A percentile compares a stretch with the other conserved stretches of the same genome.
Evolutionary conservation across 2,888 invertebrate genomes (phyloP).

Genomic region (Metacarcinus magister): DNA sequence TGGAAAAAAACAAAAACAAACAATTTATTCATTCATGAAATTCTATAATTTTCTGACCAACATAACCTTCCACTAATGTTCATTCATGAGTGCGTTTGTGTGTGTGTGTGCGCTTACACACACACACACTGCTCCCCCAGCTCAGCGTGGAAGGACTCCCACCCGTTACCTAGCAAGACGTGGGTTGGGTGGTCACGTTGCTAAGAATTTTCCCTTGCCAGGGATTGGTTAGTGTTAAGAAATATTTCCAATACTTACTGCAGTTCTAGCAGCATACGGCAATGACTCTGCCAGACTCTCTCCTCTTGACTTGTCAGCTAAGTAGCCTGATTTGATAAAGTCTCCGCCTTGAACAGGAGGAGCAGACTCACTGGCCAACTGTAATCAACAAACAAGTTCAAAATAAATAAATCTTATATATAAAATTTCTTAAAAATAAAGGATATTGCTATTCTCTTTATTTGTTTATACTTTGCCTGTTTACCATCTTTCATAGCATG

Average conservation of each 20-base stretch:
- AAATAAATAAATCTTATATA: not conserved
- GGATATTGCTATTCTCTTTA: not conserved
- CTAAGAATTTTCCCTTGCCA: too few relatives aligned
- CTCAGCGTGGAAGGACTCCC: too few relatives aligned
- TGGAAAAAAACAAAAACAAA: not conserved
- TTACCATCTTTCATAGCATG: too few relatives aligned
- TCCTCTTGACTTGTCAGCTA: slow-evolving; percentile 77
- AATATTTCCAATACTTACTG: not conserved
- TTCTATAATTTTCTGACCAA: not conserved
- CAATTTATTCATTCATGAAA: not conserved
- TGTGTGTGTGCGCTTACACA: not conserved
- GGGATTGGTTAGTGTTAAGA: too few relatives aligned
- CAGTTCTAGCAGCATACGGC: not conserved
- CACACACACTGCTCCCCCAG: too few relatives aligned
- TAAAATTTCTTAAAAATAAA: not conserved
- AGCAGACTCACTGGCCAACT: slow-evolving; percentile 74
- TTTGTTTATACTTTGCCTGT: too few relatives aligned
- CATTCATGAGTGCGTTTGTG: not conserved
- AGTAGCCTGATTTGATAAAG: slow-evolving; percentile 76
- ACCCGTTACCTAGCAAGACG: too few relatives aligned
- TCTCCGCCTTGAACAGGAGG: slow-evolving; percentile 58
- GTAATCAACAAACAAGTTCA: slow-evolving; percentile 65
- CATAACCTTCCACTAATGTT: not conserved
- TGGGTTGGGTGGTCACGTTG: too few relatives aligned
- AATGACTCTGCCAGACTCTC: slow-evolving; percentile 77